Percentiles rank a stretch among this genome's conserved stretches.
Conservation (phyloP, 2,888 invertebrate species). For the Phaonia tiefii region DNA sequence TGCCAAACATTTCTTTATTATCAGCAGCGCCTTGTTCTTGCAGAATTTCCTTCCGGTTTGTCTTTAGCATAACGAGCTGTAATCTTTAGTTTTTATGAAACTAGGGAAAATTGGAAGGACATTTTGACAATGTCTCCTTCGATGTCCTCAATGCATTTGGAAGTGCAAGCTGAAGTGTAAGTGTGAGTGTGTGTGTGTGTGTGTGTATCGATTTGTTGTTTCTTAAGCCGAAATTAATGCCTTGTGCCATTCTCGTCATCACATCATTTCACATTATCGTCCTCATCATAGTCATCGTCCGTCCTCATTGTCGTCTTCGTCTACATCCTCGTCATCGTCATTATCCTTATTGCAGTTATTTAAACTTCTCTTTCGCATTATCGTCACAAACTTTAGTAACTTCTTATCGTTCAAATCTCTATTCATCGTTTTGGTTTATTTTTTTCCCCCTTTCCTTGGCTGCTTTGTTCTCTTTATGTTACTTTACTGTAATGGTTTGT, state of each 20-base stretch:
- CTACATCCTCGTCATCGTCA: not conserved
- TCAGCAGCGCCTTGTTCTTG: not conserved
- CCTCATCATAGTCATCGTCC: not conserved
- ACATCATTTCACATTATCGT: slow-evolving; percentile 54
- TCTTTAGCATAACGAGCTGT: slow-evolving; percentile 33
- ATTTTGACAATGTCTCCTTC: slow-evolving; percentile 29
- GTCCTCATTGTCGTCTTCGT: slow-evolving; percentile 21
- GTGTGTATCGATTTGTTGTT: slow-evolving; percentile 30
- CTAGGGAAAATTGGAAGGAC: not conserved
- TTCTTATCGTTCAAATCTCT: not conserved
- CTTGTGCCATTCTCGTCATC: slow-evolving; percentile 42
- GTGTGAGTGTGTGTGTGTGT: not conserved
- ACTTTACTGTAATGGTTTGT: slow-evolving; percentile 28
- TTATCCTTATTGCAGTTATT: slow-evolving; percentile 21
- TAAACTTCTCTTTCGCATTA: slow-evolving; percentile 7
- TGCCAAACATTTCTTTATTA: slow-evolving; percentile 13
- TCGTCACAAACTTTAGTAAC: not conserved
- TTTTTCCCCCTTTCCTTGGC: too few relatives aligned
- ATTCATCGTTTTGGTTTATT: too few relatives aligned
- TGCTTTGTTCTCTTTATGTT: not conserved
- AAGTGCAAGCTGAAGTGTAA: not conserved
- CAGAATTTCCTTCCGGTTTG: slow-evolving; percentile 29
- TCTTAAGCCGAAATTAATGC: slow-evolving; percentile 61
- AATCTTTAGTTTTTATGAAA: slow-evolving; percentile 38
- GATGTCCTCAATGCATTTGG: not conserved